A percentile compares a stretch with the other conserved stretches of the same genome.
Conservation (phyloP, 2,888 invertebrate genomes). For the Choreutis nemorana region DNA sequence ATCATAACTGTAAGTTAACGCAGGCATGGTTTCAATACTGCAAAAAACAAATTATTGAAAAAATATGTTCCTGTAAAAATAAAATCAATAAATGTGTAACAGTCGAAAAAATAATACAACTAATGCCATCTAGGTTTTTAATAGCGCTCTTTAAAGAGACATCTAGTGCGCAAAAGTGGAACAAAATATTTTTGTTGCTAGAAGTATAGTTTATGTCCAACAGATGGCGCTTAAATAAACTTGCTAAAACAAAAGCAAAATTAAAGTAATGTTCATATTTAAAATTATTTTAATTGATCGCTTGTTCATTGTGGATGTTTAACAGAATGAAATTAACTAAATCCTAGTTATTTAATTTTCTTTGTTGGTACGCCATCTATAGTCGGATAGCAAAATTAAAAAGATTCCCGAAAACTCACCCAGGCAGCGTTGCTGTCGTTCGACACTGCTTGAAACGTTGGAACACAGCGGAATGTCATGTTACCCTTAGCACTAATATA, state of each 20-base stretch:
- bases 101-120: too few relatives aligned
- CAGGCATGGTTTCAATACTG: too few relatives aligned
- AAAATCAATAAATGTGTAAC: too few relatives aligned
- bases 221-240: conserved; percentile 13
- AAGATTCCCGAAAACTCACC: conserved; percentile 55
- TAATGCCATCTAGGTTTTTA: too few relatives aligned
- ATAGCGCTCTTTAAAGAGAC: too few relatives aligned
- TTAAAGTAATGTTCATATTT: neutral
- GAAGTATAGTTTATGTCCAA: too few relatives aligned
- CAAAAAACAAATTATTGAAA: too few relatives aligned
- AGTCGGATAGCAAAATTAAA: conserved; percentile 16
- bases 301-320: neutral
- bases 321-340: neutral
- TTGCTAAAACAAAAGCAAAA: neutral
- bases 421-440: conserved; percentile 72
- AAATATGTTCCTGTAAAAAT: too few relatives aligned
- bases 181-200: too few relatives aligned
- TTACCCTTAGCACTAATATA: conserved; percentile 32
- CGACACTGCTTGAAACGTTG: conserved; percentile 70
- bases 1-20: too few relatives aligned
- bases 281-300: too few relatives aligned
- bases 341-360: neutral
- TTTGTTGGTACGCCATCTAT: conserved; percentile 36
- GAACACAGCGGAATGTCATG: conserved; percentile 76
- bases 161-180: too few relatives aligned